Evolutionary conservation across 1,140 invertebrate species (phyloP), one percentile per base, ranked within the genome.

Genomic region (Zaprionus lachaisei): DNA sequence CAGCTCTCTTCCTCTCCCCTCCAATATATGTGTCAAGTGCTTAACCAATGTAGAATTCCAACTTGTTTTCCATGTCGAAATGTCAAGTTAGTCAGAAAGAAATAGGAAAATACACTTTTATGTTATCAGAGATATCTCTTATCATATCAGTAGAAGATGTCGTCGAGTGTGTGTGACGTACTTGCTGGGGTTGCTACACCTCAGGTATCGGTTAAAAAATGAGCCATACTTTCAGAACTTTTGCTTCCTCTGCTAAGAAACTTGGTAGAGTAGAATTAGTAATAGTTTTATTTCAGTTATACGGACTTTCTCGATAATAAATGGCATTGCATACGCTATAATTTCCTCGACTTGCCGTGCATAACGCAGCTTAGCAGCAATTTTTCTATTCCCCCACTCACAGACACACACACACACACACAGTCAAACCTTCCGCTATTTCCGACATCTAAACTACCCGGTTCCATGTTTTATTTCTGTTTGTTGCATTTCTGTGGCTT

Each of bases 1-100:
- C 7, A 2, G 28, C 14, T 49, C 44, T 4, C 5, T 20, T 14
- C 17, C 1, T 24, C 11, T 51, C 20, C 11, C 9, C 41, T 44
- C 5, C 7, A n/a, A n/a, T 77, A 87, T 89, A 81, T 87, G 85
- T 87, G 84, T 90, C 84, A 87, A 89, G 84, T 79, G 72, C 65
- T 55, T 79, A 24, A 34, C 15, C 54, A 66, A 61, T 20, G 61
- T 44, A 38, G 31, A 56, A 69, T 55, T 74, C 54, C 56, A 44
- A 54, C 54, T 61, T 51, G 63, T 66, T 57, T 20, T 75, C 77
- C 34, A 44, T 76, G 69, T 64, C 68, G 72, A 69, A 75, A 70
- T 71, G 22, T 58, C 15, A 24, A 31, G 14, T 38, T 67, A 57
- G 41, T 37, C 54, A 55, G 34, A 34, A 20, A 12, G n/a, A 6